Conservation (phyloP, 2,797 vertebrate species). For the Rhynchotus rufescens region DNA sequence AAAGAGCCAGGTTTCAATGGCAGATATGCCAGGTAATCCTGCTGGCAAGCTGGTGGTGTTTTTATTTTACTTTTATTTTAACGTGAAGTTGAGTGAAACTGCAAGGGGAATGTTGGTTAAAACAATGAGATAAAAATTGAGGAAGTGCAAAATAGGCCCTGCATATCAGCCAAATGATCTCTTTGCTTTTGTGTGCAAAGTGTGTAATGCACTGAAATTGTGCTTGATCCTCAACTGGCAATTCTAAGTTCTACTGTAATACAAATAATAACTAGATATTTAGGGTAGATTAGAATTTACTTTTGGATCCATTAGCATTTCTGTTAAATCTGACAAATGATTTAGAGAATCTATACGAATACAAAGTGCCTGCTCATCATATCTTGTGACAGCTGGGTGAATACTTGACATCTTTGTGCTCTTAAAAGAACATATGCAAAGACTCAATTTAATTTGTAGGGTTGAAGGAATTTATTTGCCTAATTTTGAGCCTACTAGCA, state of each 20-base stretch:
- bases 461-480: slow-evolving; percentile 69
- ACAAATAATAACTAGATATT: slow-evolving; percentile 58
- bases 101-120: background rate
- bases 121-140: slow-evolving; percentile 27
- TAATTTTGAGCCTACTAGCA: slow-evolving; percentile 67
- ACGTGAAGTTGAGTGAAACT: background rate
- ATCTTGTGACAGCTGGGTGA: slow-evolving; percentile 67
- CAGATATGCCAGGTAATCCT: background rate
- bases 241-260: slow-evolving; percentile 26
- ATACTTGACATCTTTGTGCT: slow-evolving; percentile 69
- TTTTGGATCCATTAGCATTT: slow-evolving; percentile 67
- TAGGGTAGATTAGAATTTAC: slow-evolving; percentile 58
- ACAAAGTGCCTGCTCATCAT: slow-evolving; percentile 66
- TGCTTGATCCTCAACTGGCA: slow-evolving; percentile 2
- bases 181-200: background rate
- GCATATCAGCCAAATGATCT: background rate
- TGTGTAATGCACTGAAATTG: background rate
- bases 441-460: slow-evolving; percentile 68
- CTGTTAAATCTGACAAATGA: slow-evolving; percentile 57
- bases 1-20: background rate
- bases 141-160: slow-evolving; percentile 6
- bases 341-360: slow-evolving; percentile 60
- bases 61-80: slow-evolving; percentile 15
- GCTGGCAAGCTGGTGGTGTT: background rate
- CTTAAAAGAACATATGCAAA: slow-evolving; percentile 69